Evolutionary conservation across 2,797 vertebrate species (phyloP).

Genomic region (Gephyroberyx darwinii): DNA sequence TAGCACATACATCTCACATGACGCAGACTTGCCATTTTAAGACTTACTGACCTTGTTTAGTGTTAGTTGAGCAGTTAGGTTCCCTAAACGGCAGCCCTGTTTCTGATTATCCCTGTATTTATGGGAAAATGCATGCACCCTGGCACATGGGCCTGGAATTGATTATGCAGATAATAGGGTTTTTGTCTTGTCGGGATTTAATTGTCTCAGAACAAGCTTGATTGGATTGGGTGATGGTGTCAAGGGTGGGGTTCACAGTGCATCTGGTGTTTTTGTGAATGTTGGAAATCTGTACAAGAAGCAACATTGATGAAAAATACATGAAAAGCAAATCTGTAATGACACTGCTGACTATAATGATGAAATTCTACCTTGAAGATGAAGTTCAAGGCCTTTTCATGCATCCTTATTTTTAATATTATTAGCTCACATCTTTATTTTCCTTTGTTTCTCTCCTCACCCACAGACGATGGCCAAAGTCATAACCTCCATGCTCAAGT

Average conservation of each 20-base stretch:
- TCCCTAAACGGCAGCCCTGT: conserved; percentile 70
- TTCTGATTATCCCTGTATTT: conserved; percentile 80
- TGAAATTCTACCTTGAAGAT: background rate
- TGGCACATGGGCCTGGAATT: conserved; percentile 69
- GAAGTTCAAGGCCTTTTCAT: background rate
- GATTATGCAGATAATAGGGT: conserved; percentile 67
- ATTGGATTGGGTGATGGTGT: conserved; percentile 25
- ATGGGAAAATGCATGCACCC: conserved; percentile 62
- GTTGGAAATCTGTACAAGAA: background rate
- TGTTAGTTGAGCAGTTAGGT: conserved; percentile 57
- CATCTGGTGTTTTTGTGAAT: conserved; percentile 6
- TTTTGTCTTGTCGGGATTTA: conserved; percentile 41
- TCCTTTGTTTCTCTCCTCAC: conserved; percentile 16
- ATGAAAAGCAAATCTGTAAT: background rate
- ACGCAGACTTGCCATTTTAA: conserved; percentile 72
- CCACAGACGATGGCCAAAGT: conserved; percentile 98
- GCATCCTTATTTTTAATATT: background rate
- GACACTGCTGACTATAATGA: background rate
- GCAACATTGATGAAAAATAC: background rate
- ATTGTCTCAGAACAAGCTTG: conserved; percentile 54
- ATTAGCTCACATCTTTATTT: background rate
- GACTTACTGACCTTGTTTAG: conserved; percentile 68
- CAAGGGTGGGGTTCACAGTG: background rate
- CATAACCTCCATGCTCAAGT: conserved; percentile 96
- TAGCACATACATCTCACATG: conserved; percentile 67